phyloP scores from a whole-genome alignment of 2,113 vertebrate genomes.

The Dasypus novemcinctus region DNA sequence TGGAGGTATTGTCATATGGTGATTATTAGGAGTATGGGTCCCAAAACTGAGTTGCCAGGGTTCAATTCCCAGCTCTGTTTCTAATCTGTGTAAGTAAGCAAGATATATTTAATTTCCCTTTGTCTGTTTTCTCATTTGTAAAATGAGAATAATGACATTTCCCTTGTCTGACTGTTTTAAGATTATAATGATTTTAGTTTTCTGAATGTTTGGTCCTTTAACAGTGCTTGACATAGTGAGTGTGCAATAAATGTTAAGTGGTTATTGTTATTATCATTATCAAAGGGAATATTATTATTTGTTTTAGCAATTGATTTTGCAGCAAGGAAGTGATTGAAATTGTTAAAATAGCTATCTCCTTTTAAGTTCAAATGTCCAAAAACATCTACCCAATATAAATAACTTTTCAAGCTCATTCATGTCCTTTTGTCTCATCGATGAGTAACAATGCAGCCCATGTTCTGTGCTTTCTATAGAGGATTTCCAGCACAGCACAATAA shows the following conservation, averaged over 20 bases:
- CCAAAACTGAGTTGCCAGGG: neutral
- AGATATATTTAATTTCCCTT: neutral
- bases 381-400: neutral
- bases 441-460: neutral
- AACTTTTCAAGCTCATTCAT: neutral
- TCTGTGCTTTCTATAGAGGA: neutral
- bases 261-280: neutral
- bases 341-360: constrained; percentile 24
- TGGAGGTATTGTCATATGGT: neutral
- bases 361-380: neutral
- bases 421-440: neutral
- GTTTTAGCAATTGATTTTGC: constrained; percentile 1
- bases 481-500: neutral
- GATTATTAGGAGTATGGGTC: neutral
- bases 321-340: neutral
- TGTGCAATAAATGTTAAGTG: neutral
- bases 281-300: neutral
- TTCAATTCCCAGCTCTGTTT: neutral
- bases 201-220: neutral
- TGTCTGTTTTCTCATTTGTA: constrained; percentile 3
- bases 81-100: neutral
- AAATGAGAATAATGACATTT: constrained; percentile 25
- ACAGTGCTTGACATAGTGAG: neutral
- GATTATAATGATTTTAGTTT: constrained; percentile 17
- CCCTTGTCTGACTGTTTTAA: neutral